These are phyloP conservation scores for Leistus spinibarbis DNA, from an alignment of 2,888 invertebrate genomes.

Conservation along the genomic window DNA sequence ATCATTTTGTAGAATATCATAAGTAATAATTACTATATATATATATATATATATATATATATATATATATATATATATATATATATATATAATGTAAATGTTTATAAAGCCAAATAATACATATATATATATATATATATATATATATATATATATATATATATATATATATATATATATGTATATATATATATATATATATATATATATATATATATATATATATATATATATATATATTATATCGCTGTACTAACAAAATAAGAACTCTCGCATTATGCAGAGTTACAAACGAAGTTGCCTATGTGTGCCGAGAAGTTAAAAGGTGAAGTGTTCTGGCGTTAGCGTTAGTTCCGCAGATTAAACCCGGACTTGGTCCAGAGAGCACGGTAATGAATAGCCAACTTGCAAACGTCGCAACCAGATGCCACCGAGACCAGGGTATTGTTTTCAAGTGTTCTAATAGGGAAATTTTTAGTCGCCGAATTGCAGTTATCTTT, in stretches of 20 bases:
- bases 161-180: too few species aligned
- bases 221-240: too few species aligned
- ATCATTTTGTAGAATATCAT: too few species aligned
- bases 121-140: too few species aligned
- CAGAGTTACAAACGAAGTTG: not conserved
- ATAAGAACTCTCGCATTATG: too few species aligned
- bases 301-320: not conserved
- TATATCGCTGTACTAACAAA: too few species aligned
- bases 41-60: not conserved
- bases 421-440: not conserved
- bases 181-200: too few species aligned
- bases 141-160: too few species aligned
- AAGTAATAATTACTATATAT: not conserved
- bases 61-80: too few species aligned
- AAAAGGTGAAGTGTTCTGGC: not conserved
- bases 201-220: too few species aligned
- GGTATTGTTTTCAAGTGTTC: constrained; percentile 1
- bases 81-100: too few species aligned
- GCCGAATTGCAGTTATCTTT: not conserved
- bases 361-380: constrained; percentile 4
- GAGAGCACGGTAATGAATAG: not conserved
- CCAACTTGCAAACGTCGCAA: not conserved
- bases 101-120: too few species aligned
- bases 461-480: constrained; percentile 3
- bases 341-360: constrained; percentile 8